These are phyloP conservation scores for Salvelinus sp. DNA, from an alignment of 2,113 vertebrate species.

Conservation along the genomic window DNA sequence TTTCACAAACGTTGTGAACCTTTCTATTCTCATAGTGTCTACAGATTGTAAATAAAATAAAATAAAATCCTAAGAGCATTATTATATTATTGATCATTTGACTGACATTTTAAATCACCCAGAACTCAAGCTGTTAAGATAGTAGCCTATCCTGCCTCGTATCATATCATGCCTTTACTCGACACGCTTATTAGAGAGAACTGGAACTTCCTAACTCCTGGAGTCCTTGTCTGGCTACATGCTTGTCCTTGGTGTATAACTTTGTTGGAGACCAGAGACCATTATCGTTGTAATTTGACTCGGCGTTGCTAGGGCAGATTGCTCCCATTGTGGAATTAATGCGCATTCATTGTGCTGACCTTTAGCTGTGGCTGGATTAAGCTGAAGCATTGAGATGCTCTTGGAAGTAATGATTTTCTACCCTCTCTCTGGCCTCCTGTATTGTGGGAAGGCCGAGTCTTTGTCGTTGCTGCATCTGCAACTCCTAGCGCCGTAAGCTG, in stretches of 20 bases:
- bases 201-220: no score
- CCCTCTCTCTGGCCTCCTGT: constrained; percentile 15
- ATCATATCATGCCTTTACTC: no score
- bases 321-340: constrained; percentile 48
- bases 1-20: no score
- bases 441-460: constrained; percentile 27
- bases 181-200: no score
- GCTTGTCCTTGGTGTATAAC: constrained; percentile 1
- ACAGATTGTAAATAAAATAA: no score
- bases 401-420: constrained; percentile 56
- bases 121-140: no score
- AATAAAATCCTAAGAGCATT: no score
- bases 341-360: constrained; percentile 57
- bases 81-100: no score
- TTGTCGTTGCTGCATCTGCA: constrained; percentile 44
- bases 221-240: background rate
- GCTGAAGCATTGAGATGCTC: constrained; percentile 50
- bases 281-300: constrained; percentile 38
- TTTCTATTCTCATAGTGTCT: no score
- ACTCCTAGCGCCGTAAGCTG: constrained; percentile 47
- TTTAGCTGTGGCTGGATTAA: constrained; percentile 49
- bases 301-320: constrained; percentile 34
- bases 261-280: constrained; percentile 26
- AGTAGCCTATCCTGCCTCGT: no score
- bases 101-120: no score